These are phyloP conservation scores for Heterodera filipjevi DNA, from an alignment of 2,888 invertebrate genomes.

Conservation along the genomic window DNA sequence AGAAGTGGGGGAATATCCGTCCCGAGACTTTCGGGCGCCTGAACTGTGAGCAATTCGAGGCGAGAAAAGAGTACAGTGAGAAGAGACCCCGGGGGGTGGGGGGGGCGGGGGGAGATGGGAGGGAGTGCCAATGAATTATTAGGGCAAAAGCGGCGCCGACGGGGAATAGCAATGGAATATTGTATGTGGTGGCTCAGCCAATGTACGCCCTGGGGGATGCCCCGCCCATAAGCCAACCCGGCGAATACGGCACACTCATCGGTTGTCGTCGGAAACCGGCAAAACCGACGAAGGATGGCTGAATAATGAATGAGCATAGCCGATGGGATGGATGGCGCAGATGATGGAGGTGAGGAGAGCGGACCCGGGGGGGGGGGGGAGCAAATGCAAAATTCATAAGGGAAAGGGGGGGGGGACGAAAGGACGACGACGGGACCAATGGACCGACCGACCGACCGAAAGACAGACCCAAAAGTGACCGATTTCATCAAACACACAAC, in stretches of 20 bases:
- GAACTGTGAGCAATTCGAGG: neutral
- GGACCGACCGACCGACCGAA: no score
- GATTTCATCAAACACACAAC: neutral
- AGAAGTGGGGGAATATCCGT: neutral
- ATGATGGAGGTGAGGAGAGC: neutral
- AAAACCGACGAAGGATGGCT: conserved; percentile 3
- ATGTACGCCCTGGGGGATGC: neutral
- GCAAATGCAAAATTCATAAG: conserved; percentile 12
- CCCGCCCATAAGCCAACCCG: conserved; percentile 4
- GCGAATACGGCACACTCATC: conserved; percentile 1
- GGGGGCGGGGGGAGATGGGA: neutral
- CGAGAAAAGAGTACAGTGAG: neutral
- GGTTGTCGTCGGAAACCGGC: conserved; percentile 16
- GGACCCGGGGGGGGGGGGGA: neutral
- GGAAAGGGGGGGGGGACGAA: no score
- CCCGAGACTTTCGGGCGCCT: neutral
- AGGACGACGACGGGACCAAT: neutral
- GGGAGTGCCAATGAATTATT: conserved; percentile 14
- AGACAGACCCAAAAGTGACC: no score
- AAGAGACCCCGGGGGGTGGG: neutral
- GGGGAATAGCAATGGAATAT: neutral
- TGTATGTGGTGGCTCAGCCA: neutral
- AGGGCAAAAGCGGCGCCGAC: neutral
- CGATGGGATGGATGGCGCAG: neutral
- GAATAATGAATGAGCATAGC: conserved; percentile 11